Base-by-base conservation (phyloP, 2,113 vertebrate species). In the Austrofundulus limnaeus region DNA sequence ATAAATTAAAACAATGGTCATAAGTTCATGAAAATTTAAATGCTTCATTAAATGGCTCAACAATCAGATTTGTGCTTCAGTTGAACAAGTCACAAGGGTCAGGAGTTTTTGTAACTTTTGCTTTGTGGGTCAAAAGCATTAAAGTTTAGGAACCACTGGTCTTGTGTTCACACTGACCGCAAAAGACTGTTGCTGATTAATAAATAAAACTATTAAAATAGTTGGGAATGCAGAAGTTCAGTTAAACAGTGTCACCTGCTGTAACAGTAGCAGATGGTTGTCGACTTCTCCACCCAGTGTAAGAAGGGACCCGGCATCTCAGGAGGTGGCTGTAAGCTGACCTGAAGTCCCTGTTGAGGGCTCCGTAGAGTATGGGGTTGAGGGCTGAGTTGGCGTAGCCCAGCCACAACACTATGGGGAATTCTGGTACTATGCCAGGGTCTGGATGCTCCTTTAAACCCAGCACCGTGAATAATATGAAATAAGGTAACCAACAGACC, bases 381-480 rank as follows among this genome's bases (percentile, higher is more conserved):
- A 98, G 84, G 16, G 95, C 95, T 3, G 97, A 98, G 89, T 98
- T 98, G 75, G 93, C 70, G 0, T 98, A 98, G 61, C 97, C 97
- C 68, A 98, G 85, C 96, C 97, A 98, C 69, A 92, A 63, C 61
- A 92, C 90, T 43, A 90, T 59, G 1, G 85, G 42, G 47, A 61
- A 89, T 57, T 21, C 78, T 31, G 75, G 70, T 43, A 74, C 78
- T 2, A 71, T 78, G 65, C 88, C 89, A 2, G 87, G 70, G 17
- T 92, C 90, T 34, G 83, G 59, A 1, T 90, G 66, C n/a, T 92
- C 90, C 24, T 82, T 76, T 28, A 93, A 82, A 0, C 94, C 94
- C 8, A 94, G 82, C 75, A 93, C 89, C 2, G 94, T 92, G 2
- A 95, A 95, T 41, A 94, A 78, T 66, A 94, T 93, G 37, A 96